A percentile compares a stretch with the other conserved stretches of the same genome.
These are phyloP conservation scores for Psittacula cyanocephala DNA, from an alignment of 2,113 vertebrate genomes.

Conservation along the genomic window DNA sequence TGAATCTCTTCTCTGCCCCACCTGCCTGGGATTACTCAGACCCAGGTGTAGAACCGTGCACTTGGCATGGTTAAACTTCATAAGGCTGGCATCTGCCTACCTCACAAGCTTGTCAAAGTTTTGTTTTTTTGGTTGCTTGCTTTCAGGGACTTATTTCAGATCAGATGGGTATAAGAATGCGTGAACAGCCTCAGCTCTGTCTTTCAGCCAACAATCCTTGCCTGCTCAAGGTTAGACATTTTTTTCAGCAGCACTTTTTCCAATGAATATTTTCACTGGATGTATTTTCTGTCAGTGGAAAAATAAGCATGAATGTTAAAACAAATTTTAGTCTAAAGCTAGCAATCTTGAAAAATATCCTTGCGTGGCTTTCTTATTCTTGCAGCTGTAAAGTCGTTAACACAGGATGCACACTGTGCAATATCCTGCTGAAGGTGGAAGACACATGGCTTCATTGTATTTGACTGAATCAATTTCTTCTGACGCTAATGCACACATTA, in stretches of 20 bases:
- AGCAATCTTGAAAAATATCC: neutral
- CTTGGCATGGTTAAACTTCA: too few relatives aligned
- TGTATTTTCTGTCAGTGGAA: neutral
- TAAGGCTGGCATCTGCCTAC: too few relatives aligned
- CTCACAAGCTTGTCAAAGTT: neutral
- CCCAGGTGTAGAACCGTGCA: too few relatives aligned
- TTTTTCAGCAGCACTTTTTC: neutral
- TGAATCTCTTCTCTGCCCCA: too few relatives aligned
- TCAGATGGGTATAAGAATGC: neutral
- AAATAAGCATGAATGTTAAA: neutral
- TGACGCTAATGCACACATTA: neutral
- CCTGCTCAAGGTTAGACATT: neutral
- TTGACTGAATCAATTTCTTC: slow-evolving; percentile 3
- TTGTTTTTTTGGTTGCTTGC: neutral
- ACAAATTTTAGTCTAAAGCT: neutral
- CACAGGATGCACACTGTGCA: neutral
- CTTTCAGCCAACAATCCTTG: neutral
- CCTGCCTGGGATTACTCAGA: too few relatives aligned
- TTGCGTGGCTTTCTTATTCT: neutral
- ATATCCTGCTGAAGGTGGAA: neutral
- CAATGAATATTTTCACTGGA: neutral
- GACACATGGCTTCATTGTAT: neutral
- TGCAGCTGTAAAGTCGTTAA: slow-evolving; percentile 1
- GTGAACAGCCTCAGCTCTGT: neutral
- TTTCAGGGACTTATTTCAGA: neutral